Conservation (phyloP, 2,888 invertebrate species). For the Melieria omissa region DNA sequence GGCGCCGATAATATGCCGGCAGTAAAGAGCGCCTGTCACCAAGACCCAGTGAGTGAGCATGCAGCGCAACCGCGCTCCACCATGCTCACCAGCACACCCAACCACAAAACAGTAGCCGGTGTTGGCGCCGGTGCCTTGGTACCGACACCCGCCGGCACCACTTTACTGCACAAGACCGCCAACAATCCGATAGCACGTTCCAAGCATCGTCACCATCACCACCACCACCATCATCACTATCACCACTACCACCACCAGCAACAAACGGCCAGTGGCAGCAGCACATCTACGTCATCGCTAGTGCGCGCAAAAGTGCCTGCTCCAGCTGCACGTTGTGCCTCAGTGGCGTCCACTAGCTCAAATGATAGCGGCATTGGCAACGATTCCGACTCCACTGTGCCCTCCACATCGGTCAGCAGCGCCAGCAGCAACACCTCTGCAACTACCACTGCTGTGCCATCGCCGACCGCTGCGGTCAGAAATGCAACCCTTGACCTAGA, state of each 20-base stretch:
- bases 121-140: slow-evolving; percentile 25
- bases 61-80: slow-evolving; percentile 26
- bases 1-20: slow-evolving; percentile 39
- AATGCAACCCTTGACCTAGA: slow-evolving; percentile 49
- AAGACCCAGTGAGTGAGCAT: slow-evolving; percentile 33
- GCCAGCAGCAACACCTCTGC: slow-evolving; percentile 29
- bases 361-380: slow-evolving; percentile 46
- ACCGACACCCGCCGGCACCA: slow-evolving; percentile 26
- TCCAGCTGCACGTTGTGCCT: slow-evolving; percentile 25
- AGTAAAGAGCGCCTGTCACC: slow-evolving; percentile 24
- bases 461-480: slow-evolving; percentile 33
- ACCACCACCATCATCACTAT: slow-evolving; percentile 63
- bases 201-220: slow-evolving; percentile 62
- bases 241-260: slow-evolving; percentile 60
- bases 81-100: slow-evolving; percentile 43
- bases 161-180: slow-evolving; percentile 61
- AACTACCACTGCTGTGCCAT: slow-evolving; percentile 25
- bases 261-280: slow-evolving; percentile 24
- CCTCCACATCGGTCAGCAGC: slow-evolving; percentile 27
- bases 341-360: slow-evolving; percentile 6
- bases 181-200: slow-evolving; percentile 63
- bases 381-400: slow-evolving; percentile 34
- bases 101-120: slow-evolving; percentile 35
- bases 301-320: slow-evolving; percentile 2
- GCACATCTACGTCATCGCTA: slow-evolving; percentile 21